A percentile compares a stretch with the other conserved stretches of the same genome.
Conservation (phyloP, 2,797 vertebrate species). For the Galagoides demidoff region DNA sequence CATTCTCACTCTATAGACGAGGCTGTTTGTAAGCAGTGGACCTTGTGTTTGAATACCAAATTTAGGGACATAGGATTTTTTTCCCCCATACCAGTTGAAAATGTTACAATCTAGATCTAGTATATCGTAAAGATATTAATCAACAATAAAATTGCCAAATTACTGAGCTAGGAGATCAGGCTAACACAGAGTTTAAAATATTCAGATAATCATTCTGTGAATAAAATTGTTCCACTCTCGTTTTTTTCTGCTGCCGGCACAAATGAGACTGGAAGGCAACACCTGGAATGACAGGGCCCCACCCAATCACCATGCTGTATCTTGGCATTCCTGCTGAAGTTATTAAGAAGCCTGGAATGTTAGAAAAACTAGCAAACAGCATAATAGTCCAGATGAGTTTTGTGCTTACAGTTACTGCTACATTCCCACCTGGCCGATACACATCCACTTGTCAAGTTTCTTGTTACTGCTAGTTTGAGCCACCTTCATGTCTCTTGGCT, state of each 20-base stretch:
- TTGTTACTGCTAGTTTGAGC: conserved; percentile 75
- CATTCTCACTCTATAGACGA: not conserved
- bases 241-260: conserved; percentile 21
- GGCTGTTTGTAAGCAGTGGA: not conserved
- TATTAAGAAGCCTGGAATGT: conserved; percentile 72
- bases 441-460: conserved; percentile 52
- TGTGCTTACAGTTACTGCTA: conserved; percentile 7
- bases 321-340: conserved; percentile 60
- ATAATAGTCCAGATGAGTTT: not conserved
- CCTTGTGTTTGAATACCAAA: not conserved
- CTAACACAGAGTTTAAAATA: not conserved
- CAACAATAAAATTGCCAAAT: not conserved
- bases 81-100: not conserved
- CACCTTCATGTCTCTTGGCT: conserved; percentile 66
- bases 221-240: conserved; percentile 22
- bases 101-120: not conserved
- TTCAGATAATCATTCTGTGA: not conserved
- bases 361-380: not conserved
- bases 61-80: not conserved
- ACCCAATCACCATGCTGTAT: not conserved
- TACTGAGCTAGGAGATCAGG: not conserved
- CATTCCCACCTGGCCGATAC: conserved; percentile 69
- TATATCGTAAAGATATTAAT: not conserved
- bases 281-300: conserved; percentile 41
- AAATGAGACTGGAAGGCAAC: conserved; percentile 40